Evolutionary conservation across 2,888 invertebrate genomes (phyloP).

Genomic region (Smittia aterrima): DNA sequence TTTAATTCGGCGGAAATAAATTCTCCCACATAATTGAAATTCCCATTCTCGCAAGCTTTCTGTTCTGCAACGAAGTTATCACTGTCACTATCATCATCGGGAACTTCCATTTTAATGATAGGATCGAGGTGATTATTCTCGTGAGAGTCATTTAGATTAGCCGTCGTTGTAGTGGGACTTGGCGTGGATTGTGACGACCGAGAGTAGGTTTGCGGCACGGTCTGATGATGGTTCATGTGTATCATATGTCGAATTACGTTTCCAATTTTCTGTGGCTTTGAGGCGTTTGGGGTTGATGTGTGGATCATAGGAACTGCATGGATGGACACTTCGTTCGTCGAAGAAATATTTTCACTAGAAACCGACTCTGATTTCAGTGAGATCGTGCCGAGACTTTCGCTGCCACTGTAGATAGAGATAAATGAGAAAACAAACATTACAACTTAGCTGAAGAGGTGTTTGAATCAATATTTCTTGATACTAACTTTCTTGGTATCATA

Average conservation of each 20-base stretch:
- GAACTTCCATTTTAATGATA: constrained; percentile 40
- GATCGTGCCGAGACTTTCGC: constrained; percentile 36
- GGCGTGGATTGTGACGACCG: constrained; percentile 35
- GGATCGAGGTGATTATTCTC: constrained; percentile 28
- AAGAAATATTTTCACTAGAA: constrained; percentile 39
- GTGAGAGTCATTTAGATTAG: not conserved
- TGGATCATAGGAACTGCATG: not conserved
- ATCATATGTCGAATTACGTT: constrained; percentile 27
- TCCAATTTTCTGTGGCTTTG: not conserved
- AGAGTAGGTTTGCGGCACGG: not conserved
- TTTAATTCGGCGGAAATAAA: constrained; percentile 34
- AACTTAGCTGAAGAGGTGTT: not conserved
- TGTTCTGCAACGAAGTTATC: constrained; percentile 6
- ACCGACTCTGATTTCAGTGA: not conserved
- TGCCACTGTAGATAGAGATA: constrained; percentile 21
- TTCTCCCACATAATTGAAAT: constrained; percentile 40
- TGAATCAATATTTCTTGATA: not conserved
- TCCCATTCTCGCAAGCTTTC: constrained; percentile 30
- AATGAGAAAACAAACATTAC: not conserved
- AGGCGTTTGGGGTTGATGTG: constrained; percentile 31
- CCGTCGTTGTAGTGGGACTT: constrained; percentile 30
- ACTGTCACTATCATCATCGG: constrained; percentile 22
- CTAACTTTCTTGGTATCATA: constrained; percentile 42
- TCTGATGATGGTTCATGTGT: constrained; percentile 18
- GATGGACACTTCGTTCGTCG: constrained; percentile 36